Evolutionary conservation across 2,797 vertebrate species (phyloP).

Genomic region (Pterois miles): DNA sequence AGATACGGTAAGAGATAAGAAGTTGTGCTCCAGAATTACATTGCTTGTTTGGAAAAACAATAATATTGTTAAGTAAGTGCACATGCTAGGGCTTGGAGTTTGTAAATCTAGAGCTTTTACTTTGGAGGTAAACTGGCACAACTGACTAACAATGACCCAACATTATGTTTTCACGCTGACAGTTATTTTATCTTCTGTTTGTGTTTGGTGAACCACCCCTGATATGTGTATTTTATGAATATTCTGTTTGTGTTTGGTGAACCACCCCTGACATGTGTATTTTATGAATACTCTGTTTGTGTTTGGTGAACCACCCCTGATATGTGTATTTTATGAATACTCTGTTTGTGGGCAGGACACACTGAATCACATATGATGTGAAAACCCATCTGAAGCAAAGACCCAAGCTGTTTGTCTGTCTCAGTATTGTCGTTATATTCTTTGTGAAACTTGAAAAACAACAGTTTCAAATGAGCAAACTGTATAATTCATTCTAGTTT

Average conservation of each 20-base stretch:
- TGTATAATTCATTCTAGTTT: slow-evolving; percentile 7
- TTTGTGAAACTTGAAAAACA: background rate
- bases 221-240: background rate
- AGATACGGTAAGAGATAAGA: slow-evolving; percentile 82
- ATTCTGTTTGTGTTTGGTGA: background rate
- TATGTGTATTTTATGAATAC: background rate
- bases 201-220: background rate
- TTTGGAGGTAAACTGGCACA: background rate
- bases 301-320: background rate
- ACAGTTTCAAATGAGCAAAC: background rate
- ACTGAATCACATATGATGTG: background rate
- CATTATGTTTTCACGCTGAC: background rate
- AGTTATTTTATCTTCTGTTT: background rate
- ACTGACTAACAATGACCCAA: background rate
- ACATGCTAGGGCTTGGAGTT: background rate
- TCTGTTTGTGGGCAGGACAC: background rate
- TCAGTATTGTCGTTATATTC: background rate
- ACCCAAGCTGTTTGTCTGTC: background rate
- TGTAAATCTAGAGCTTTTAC: background rate
- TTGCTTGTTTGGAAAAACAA: background rate
- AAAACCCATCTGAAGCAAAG: background rate
- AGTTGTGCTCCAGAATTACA: background rate
- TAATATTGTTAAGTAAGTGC: background rate
- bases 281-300: background rate
- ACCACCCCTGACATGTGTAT: no score